Evolutionary conservation across 2,888 invertebrate species (phyloP).

Genomic region (Rhabditophanes sp.): DNA sequence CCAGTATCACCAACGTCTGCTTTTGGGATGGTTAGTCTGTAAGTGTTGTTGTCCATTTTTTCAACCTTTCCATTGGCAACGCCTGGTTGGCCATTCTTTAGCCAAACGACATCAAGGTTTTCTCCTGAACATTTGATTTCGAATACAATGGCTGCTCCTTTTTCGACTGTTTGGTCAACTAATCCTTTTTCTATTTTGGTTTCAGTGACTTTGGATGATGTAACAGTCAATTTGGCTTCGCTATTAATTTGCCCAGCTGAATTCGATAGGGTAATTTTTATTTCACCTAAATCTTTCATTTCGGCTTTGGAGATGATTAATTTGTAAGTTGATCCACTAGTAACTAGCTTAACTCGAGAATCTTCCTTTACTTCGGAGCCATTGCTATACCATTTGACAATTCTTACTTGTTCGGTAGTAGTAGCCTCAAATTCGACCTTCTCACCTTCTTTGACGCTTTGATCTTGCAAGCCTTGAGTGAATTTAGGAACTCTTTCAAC

Average conservation of each 20-base stretch:
- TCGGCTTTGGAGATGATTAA: constrained; percentile 14
- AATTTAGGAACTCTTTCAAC: constrained; percentile 35
- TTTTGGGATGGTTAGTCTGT: constrained; percentile 27
- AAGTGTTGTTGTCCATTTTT: constrained; percentile 24
- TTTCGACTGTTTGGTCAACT: constrained; percentile 43
- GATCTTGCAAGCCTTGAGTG: constrained; percentile 42
- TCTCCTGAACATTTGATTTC: constrained; percentile 46
- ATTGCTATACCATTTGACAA: constrained; percentile 43
- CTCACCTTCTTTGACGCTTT: constrained; percentile 45
- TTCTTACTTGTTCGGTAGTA: constrained; percentile 39
- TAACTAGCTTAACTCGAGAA: too few species aligned
- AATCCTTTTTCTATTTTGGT: constrained; percentile 37
- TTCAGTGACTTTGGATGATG: too few species aligned
- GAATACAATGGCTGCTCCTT: constrained; percentile 32
- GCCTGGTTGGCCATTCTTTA: constrained; percentile 61
- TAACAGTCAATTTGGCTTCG: constrained; percentile 31
- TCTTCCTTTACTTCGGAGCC: constrained; percentile 42
- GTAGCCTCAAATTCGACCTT: constrained; percentile 45
- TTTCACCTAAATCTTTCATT: constrained; percentile 23
- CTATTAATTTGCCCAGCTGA: constrained; percentile 34
- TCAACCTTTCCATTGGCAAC: constrained; percentile 32
- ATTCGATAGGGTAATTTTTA: constrained; percentile 28
- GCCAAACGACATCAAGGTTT: constrained; percentile 49
- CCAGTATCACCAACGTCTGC: constrained; percentile 28
- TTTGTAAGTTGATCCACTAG: constrained; percentile 21